Conservation (phyloP, 2,113 vertebrate species). For the Todiramphus saurophagus region DNA sequence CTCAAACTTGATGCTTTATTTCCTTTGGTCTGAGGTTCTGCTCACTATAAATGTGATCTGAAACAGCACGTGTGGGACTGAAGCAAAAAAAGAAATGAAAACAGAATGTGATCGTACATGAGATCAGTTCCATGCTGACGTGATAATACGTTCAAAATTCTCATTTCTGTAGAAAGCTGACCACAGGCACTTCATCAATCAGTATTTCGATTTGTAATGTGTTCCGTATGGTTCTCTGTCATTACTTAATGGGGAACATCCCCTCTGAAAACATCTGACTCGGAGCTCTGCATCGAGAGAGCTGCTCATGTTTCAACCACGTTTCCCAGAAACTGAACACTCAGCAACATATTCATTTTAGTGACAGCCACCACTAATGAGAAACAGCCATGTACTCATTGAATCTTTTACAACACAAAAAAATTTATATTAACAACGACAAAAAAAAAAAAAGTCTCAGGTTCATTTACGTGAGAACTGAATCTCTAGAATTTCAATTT, state of each 20-base stretch:
- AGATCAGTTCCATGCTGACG: conserved; percentile 67
- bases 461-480: conserved; percentile 9
- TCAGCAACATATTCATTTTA: conserved; percentile 74
- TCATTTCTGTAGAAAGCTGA: conserved; percentile 73
- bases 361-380: conserved; percentile 73
- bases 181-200: conserved; percentile 77
- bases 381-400: conserved; percentile 55
- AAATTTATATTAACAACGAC: conserved; percentile 28
- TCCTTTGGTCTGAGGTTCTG: conserved; percentile 28
- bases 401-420: conserved; percentile 41
- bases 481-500: neutral
- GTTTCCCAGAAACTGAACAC: conserved; percentile 74
- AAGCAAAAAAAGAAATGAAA: conserved; percentile 57
- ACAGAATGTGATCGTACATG: conserved; percentile 60
- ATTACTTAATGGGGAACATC: conserved; percentile 73
- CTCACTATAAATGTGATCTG: conserved; percentile 8
- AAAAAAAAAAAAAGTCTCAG: neutral
- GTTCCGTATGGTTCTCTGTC: conserved; percentile 71
- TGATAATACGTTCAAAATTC: conserved; percentile 73
- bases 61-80: conserved; percentile 33
- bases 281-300: conserved; percentile 35
- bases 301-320: conserved; percentile 71
- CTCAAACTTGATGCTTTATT: conserved; percentile 39
- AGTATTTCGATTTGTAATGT: conserved; percentile 71
- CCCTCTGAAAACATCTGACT: conserved; percentile 70